Conservation (phyloP, 2,888 invertebrate species). For the Stratiomys singularior region DNA sequence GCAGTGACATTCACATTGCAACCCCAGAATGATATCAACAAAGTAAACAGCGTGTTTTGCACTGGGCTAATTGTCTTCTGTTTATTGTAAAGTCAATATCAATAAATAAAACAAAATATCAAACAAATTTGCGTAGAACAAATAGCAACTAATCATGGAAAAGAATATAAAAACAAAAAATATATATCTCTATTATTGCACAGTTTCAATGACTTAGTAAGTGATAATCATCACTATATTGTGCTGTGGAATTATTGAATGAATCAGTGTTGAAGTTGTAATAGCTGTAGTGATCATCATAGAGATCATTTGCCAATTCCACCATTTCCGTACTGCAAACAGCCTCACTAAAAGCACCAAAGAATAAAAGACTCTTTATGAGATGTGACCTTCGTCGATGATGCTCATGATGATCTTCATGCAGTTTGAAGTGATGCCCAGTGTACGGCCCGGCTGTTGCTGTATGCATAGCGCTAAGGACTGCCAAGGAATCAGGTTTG, state of each 20-base stretch:
- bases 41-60: neutral
- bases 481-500: slow-evolving; percentile 46
- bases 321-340: slow-evolving; percentile 59
- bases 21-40: too few species aligned
- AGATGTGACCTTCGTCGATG: slow-evolving; percentile 49
- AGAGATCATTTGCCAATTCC: slow-evolving; percentile 58
- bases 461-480: slow-evolving; percentile 46
- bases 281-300: slow-evolving; percentile 51
- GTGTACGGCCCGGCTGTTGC: slow-evolving; percentile 29
- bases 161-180: neutral
- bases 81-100: neutral
- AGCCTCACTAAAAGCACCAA: slow-evolving; percentile 60
- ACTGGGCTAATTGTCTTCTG: neutral
- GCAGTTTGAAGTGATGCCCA: slow-evolving; percentile 25
- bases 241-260: slow-evolving; percentile 6
- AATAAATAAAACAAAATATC: slow-evolving; percentile 20
- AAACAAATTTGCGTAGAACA: neutral
- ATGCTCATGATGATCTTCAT: slow-evolving; percentile 43
- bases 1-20: too few species aligned
- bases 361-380: slow-evolving; percentile 56
- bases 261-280: slow-evolving; percentile 38
- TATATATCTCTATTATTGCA: neutral
- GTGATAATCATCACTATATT: slow-evolving; percentile 14
- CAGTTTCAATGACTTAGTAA: slow-evolving; percentile 24
- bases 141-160: neutral